Evolutionary conservation across 2,797 vertebrate species (phyloP).

Genomic region (Poeciliopsis presidionis): DNA sequence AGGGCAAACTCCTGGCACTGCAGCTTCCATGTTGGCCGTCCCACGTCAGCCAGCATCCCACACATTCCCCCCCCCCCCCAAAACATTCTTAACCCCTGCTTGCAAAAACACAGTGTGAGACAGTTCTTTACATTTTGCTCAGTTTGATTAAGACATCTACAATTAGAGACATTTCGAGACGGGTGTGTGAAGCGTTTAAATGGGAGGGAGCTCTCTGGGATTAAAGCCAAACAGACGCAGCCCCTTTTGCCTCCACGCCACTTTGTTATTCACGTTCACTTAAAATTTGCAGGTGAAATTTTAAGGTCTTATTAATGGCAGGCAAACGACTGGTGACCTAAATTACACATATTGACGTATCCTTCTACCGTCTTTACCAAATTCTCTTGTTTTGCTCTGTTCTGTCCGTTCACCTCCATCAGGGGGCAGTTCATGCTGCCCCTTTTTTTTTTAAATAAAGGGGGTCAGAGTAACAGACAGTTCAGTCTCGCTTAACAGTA

Average conservation of each 20-base stretch:
- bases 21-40: slow-evolving; percentile 71
- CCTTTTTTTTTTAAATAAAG: slow-evolving; percentile 37
- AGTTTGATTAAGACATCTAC: slow-evolving; percentile 84
- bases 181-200: slow-evolving; percentile 55
- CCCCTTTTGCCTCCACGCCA: slow-evolving; percentile 27
- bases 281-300: neutral
- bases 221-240: slow-evolving; percentile 43
- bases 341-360: neutral
- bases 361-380: neutral
- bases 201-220: slow-evolving; percentile 60
- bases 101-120: slow-evolving; percentile 78
- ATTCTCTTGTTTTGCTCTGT: neutral
- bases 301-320: neutral
- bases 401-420: slow-evolving; percentile 10
- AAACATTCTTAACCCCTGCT: slow-evolving; percentile 77
- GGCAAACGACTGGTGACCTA: neutral
- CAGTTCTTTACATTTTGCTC: slow-evolving; percentile 80
- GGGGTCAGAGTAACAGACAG: slow-evolving; percentile 76
- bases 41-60: slow-evolving; percentile 72
- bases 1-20: slow-evolving; percentile 72
- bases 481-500: slow-evolving; percentile 75
- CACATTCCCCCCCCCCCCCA: slow-evolving; percentile 32
- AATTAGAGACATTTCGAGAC: slow-evolving; percentile 83
- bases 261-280: neutral
- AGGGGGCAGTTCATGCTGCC: slow-evolving; percentile 21